These are phyloP conservation scores for Polia nebulosa DNA, from an alignment of 2,888 invertebrate genomes.

Conservation along the genomic window DNA sequence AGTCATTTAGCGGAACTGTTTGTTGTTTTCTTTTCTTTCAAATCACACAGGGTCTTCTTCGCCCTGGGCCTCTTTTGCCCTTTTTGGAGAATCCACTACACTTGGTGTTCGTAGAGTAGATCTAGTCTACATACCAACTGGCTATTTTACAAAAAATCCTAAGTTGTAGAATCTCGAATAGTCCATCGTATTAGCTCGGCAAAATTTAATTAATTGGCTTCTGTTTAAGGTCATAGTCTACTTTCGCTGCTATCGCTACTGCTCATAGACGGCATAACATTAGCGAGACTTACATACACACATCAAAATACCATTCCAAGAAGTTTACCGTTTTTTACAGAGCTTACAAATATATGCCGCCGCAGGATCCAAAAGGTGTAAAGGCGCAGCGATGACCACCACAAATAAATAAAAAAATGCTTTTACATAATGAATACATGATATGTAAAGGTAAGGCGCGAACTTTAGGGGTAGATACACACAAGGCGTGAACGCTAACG, in stretches of 20 bases:
- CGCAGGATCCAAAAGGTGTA: slow-evolving; percentile 58
- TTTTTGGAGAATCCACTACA: not conserved
- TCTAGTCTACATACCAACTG: not conserved
- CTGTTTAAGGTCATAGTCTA: slow-evolving; percentile 32
- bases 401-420: slow-evolving; percentile 67
- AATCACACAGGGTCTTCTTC: not conserved
- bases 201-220: slow-evolving; percentile 42
- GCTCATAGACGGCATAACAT: not conserved
- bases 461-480: slow-evolving; percentile 88
- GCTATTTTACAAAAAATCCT: slow-evolving; percentile 7
- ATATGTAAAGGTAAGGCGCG: slow-evolving; percentile 87
- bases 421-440: slow-evolving; percentile 81
- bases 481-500: slow-evolving; percentile 89
- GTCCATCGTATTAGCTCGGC: slow-evolving; percentile 17
- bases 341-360: slow-evolving; percentile 54
- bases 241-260: slow-evolving; percentile 37
- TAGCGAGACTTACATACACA: not conserved
- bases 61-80: not conserved
- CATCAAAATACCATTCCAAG: slow-evolving; percentile 39
- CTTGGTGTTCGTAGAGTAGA: too few species aligned
- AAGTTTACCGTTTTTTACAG: slow-evolving; percentile 41
- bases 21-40: not conserved
- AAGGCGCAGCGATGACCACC: slow-evolving; percentile 63
- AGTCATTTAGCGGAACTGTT: not conserved
- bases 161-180: slow-evolving; percentile 12